A percentile compares a stretch with the other conserved stretches of the same genome.
Evolutionary conservation across 92 coral and sea anemone genomes (phyloP).

Genomic region (Epizoanthus illoricatus): DNA sequence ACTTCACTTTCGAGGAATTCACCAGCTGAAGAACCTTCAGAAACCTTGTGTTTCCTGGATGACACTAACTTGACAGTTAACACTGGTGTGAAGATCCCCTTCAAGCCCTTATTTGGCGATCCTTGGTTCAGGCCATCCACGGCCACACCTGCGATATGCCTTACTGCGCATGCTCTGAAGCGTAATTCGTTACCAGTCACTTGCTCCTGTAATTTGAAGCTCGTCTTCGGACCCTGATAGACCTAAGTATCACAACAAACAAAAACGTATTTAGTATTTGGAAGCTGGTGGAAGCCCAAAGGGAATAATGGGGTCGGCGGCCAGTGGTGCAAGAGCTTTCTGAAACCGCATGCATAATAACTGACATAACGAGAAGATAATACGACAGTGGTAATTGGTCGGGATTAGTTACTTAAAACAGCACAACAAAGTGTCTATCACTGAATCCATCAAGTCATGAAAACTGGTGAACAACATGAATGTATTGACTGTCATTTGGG

Average conservation of each 20-base stretch:
- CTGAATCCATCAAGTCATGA: no score
- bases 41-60: constrained; percentile 55
- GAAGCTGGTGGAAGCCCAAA: no score
- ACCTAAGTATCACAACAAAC: constrained; percentile 46
- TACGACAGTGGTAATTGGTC: no score
- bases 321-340: no score
- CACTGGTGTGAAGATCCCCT: constrained; percentile 74
- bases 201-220: constrained; percentile 46
- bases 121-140: constrained; percentile 38
- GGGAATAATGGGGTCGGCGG: no score
- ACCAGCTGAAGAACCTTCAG: constrained; percentile 53
- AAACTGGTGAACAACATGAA: no score
- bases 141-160: constrained; percentile 51
- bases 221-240: constrained; percentile 77
- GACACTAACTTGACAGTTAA: constrained; percentile 65
- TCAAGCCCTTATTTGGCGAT: constrained; percentile 69
- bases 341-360: no score
- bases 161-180: constrained; percentile 90
- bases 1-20: constrained; percentile 38
- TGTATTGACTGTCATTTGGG: no score
- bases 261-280: background rate
- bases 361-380: no score
- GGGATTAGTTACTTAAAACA: no score
- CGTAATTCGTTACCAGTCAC: constrained; percentile 66
- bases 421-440: no score